phyloP scores from a whole-genome alignment of 2,797 vertebrate species.

The Oophaga sylvatica region DNA sequence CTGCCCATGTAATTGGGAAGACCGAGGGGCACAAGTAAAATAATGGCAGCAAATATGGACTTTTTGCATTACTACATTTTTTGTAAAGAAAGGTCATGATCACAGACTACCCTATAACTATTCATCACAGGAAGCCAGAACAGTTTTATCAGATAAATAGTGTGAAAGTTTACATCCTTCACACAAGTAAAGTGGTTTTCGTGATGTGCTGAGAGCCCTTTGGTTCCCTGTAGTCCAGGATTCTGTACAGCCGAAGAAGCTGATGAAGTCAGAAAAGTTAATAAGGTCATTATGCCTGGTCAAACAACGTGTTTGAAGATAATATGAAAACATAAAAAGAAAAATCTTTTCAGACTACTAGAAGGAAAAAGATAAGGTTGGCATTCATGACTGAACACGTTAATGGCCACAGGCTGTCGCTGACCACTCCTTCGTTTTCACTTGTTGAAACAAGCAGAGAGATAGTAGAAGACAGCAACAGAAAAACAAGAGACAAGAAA shows the following conservation, averaged over 20 bases:
- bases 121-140: neutral
- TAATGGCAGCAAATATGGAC: too few species aligned
- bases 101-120: neutral
- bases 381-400: neutral
- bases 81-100: neutral
- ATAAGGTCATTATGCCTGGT: neutral
- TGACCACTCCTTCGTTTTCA: constrained; percentile 11
- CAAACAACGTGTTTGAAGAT: neutral
- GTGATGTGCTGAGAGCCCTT: neutral
- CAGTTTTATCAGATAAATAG: neutral
- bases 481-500: too few species aligned
- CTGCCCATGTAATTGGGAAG: too few species aligned
- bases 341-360: neutral
- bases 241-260: neutral
- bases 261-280: neutral
- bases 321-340: neutral
- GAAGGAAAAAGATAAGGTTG: neutral
- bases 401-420: neutral
- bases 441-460: neutral
- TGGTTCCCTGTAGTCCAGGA: neutral
- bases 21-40: too few species aligned
- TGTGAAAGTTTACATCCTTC: neutral
- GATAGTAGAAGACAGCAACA: neutral
- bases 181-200: neutral
- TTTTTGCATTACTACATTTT: neutral